phyloP scores from a whole-genome alignment of 2,888 invertebrate species.

The Mythimna loreyi region DNA sequence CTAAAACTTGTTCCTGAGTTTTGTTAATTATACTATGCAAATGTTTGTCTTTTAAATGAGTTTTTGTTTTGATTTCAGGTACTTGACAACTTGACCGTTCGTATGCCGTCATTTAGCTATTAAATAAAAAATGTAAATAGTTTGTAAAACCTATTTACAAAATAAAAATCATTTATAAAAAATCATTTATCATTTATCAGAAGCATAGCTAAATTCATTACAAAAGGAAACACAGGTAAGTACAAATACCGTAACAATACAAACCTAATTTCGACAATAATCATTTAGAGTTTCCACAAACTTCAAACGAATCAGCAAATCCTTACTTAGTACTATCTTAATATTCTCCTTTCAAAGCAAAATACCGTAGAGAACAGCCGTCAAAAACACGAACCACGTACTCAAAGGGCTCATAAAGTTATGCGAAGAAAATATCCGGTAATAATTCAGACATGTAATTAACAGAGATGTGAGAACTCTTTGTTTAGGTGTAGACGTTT shows the following conservation, averaged over 20 bases:
- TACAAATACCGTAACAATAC: not conserved
- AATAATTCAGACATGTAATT: constrained; percentile 56
- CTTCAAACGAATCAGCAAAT: constrained; percentile 19
- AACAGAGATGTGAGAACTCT: constrained; percentile 38
- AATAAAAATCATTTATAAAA: too few species aligned
- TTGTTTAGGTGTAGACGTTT: constrained; percentile 42
- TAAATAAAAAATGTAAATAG: too few species aligned
- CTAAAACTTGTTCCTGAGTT: constrained; percentile 16
- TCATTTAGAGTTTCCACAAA: not conserved
- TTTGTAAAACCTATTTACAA: too few species aligned
- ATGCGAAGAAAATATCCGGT: constrained; percentile 43
- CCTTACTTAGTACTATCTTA: not conserved
- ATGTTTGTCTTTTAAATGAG: constrained; percentile 8
- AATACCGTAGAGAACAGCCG: constrained; percentile 7
- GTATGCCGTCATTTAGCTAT: too few species aligned
- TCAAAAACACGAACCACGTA: constrained; percentile 32
- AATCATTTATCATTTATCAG: too few species aligned
- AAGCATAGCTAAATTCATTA: not conserved
- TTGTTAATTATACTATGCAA: constrained; percentile 12
- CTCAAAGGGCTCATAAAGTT: constrained; percentile 18
- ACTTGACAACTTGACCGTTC: not conserved
- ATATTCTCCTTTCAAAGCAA: constrained; percentile 15
- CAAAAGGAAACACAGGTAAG: not conserved
- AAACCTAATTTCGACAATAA: not conserved
- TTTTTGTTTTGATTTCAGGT: constrained; percentile 45